Evolutionary conservation across 1,140 invertebrate genomes (phyloP).

Genomic region (Macrocentrus cingulum): DNA sequence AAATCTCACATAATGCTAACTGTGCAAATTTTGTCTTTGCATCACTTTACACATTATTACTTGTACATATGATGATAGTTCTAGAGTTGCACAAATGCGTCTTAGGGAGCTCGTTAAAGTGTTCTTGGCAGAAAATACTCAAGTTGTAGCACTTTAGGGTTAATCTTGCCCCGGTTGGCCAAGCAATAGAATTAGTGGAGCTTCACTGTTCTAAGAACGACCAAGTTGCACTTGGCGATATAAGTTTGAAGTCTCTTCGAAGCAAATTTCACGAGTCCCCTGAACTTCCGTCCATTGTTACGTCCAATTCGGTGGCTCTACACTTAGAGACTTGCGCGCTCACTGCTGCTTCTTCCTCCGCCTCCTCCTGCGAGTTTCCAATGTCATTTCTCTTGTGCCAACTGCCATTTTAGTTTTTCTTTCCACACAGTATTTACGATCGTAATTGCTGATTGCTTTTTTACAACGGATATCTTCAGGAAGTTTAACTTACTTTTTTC

Average conservation of each 20-base stretch:
- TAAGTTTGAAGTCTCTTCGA: conserved; percentile 12
- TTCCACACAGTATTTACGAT: not conserved
- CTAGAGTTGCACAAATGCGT: conserved; percentile 7
- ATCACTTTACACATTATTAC: too few species aligned
- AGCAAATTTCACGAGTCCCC: conserved; percentile 4
- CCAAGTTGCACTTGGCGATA: conserved; percentile 11
- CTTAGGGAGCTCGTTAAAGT: conserved; percentile 16
- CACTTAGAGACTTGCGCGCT: not conserved
- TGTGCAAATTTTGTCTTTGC: too few species aligned
- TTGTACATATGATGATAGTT: too few species aligned
- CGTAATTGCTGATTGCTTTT: not conserved
- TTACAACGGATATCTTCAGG: not conserved
- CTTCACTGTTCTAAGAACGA: too few species aligned
- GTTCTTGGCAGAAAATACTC: conserved; percentile 12
- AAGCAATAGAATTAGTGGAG: too few species aligned
- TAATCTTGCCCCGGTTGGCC: conserved; percentile 9
- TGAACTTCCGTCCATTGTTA: not conserved
- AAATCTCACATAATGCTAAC: too few species aligned
- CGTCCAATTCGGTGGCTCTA: not conserved
- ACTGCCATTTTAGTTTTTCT: not conserved
- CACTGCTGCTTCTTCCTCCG: not conserved
- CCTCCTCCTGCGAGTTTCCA: not conserved
- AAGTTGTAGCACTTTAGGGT: conserved; percentile 16
- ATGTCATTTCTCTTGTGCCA: not conserved
- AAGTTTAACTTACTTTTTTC: conserved; percentile 3